Conservation (phyloP, 2,888 invertebrate genomes). For the Leucophenga montana region DNA sequence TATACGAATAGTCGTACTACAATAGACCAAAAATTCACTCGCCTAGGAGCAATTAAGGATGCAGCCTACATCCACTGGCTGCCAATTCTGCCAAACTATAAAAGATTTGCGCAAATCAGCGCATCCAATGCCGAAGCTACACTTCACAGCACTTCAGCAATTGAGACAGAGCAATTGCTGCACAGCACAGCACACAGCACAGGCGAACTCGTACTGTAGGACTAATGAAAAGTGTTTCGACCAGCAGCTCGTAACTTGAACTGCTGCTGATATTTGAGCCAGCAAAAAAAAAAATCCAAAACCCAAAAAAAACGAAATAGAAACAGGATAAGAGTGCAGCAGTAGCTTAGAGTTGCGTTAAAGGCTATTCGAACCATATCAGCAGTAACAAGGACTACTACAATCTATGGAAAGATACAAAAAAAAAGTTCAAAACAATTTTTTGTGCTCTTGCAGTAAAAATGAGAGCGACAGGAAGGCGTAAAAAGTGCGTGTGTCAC, state of each 20-base stretch:
- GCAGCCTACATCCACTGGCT: neutral
- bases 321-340: slow-evolving; percentile 20
- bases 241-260: slow-evolving; percentile 56
- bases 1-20: neutral
- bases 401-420: neutral
- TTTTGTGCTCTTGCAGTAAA: slow-evolving; percentile 4
- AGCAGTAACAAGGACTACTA: neutral
- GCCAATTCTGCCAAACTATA: slow-evolving; percentile 50
- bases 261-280: slow-evolving; percentile 42
- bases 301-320: slow-evolving; percentile 31
- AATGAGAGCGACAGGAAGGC: slow-evolving; percentile 28
- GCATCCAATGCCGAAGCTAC: slow-evolving; percentile 12
- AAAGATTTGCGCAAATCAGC: slow-evolving; percentile 64
- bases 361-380: no score
- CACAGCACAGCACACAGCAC: slow-evolving; percentile 34
- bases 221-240: slow-evolving; percentile 62
- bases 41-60: neutral
- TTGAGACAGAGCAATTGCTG: slow-evolving; percentile 27
- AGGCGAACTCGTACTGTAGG: slow-evolving; percentile 45
- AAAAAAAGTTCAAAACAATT: no score
- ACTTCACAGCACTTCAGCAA: slow-evolving; percentile 19
- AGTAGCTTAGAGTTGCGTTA: neutral
- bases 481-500: slow-evolving; percentile 59
- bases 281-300: slow-evolving; percentile 39
- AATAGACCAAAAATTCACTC: slow-evolving; percentile 2